Base-by-base conservation (phyloP, 2,113 vertebrate species). In the Malurus cyaneus region DNA sequence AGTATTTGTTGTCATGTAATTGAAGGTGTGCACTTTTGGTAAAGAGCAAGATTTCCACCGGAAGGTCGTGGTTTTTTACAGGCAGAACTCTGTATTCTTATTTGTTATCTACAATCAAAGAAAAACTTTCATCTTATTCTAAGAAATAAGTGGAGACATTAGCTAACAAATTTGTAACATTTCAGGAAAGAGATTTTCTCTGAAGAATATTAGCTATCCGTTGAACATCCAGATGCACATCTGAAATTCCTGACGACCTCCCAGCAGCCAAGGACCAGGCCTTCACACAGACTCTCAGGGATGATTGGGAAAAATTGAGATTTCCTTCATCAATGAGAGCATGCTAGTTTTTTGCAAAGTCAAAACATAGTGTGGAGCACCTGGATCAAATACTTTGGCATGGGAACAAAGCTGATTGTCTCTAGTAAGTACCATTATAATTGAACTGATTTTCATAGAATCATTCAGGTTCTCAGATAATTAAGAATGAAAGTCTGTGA, bases 311-410 rank as follows among this genome's bases (percentile, higher is more conserved):
- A 77, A 34, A 83, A 46, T 8, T 3, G 1, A 32, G 17, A 50
- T 87, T 85, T 83, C 69, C 47, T 70, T 76, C 39, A 77, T 18
- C n/a, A 36, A 5, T 8, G 15, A 89, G 18, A 91, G 46, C 19
- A 14, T 2, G 1, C 8, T 6, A 41, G 6, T 7, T 93, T 97
- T 36, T 94, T 96, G 91, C 8, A 96, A 96, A 95, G 93, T 1
- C 32, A 92, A 53, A 89, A 47, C 29, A 10, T 0, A 65, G 2
- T 26, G 93, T 96, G 93, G 47, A 54, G 0, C 1, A 39, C 2
- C 3, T 87, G 91, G 96, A 61, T 79, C 46, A 96, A 97, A n/a
- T 81, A 79, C 64, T 96, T 96, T 0, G 91, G 96, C 53, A 62
- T 0, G 0, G 96, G 96, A 88, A 96, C 95, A 21, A 93, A 92